A percentile compares a stretch with the other conserved stretches of the same genome.
phyloP scores from a whole-genome alignment of 2,797 vertebrate species.

The Hypotaenidia philippensis region DNA sequence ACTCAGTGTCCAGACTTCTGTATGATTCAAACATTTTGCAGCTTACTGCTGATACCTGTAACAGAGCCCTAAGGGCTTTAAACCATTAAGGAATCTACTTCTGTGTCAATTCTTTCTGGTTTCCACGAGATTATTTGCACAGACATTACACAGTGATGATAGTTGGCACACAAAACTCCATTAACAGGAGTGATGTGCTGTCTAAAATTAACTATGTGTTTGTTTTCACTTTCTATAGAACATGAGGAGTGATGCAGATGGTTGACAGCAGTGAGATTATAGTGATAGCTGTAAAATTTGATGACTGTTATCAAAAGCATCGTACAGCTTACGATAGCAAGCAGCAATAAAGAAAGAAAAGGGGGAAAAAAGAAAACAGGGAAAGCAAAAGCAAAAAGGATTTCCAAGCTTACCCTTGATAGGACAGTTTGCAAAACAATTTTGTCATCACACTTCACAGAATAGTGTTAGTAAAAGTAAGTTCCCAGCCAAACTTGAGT shows the following conservation, averaged over 20 bases:
- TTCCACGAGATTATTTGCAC: slow-evolving; percentile 20
- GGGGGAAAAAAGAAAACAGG: background rate
- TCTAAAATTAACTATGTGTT: slow-evolving; percentile 58
- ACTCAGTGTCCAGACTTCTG: background rate
- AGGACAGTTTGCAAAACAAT: background rate
- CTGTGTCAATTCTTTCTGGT: background rate
- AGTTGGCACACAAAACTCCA: slow-evolving; percentile 28
- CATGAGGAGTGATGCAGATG: slow-evolving; percentile 49
- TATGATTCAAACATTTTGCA: background rate
- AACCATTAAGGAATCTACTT: background rate
- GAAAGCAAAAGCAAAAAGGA: background rate
- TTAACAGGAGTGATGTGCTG: slow-evolving; percentile 45
- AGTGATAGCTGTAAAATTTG: slow-evolving; percentile 67
- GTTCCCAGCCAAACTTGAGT: background rate
- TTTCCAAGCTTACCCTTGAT: background rate
- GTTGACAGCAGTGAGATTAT: slow-evolving; percentile 61
- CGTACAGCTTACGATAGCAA: slow-evolving; percentile 41
- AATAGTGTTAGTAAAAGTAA: background rate
- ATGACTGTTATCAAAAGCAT: slow-evolving; percentile 68
- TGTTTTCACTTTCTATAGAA: slow-evolving; percentile 44
- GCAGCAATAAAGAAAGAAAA: slow-evolving; percentile 13
- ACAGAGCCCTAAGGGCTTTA: background rate
- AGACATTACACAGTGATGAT: background rate
- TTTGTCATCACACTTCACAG: background rate
- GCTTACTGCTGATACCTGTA: background rate